Evolutionary conservation across 2,888 invertebrate species (phyloP).

Genomic region (Caprella mutica): DNA sequence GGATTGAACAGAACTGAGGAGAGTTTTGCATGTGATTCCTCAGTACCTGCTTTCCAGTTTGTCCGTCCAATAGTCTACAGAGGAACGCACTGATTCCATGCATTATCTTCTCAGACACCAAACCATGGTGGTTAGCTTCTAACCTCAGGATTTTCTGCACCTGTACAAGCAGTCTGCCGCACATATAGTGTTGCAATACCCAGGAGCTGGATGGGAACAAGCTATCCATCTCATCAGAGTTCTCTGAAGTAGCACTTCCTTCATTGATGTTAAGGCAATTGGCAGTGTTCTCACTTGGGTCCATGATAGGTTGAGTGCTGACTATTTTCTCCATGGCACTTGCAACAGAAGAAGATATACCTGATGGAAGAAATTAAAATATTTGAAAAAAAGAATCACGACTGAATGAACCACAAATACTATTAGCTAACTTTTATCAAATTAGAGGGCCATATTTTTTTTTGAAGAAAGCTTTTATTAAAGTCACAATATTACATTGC

Average conservation of each 20-base stretch:
- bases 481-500: too few species aligned
- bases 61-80: conserved; percentile 71
- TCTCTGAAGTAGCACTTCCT: conserved; percentile 50
- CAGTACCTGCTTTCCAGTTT: conserved; percentile 67
- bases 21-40: conserved; percentile 57
- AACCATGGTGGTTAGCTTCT: conserved; percentile 34
- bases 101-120: conserved; percentile 52
- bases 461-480: too few species aligned
- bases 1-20: conserved; percentile 59
- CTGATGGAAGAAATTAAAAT: too few species aligned
- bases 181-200: conserved; percentile 10
- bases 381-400: too few species aligned
- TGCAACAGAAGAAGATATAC: too few species aligned
- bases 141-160: conserved; percentile 25
- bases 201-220: conserved; percentile 47
- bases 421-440: too few species aligned
- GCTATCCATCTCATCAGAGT: conserved; percentile 46
- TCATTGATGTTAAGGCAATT: too few species aligned
- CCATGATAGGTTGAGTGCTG: too few species aligned
- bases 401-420: too few species aligned
- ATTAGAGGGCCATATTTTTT: too few species aligned
- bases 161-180: conserved; percentile 19
- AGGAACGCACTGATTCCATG: conserved; percentile 67
- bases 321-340: too few species aligned
- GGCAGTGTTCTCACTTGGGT: too few species aligned